These are phyloP conservation scores for Uropsilus gracilis DNA, from an alignment of 2,113 vertebrate species.

Conservation along the genomic window DNA sequence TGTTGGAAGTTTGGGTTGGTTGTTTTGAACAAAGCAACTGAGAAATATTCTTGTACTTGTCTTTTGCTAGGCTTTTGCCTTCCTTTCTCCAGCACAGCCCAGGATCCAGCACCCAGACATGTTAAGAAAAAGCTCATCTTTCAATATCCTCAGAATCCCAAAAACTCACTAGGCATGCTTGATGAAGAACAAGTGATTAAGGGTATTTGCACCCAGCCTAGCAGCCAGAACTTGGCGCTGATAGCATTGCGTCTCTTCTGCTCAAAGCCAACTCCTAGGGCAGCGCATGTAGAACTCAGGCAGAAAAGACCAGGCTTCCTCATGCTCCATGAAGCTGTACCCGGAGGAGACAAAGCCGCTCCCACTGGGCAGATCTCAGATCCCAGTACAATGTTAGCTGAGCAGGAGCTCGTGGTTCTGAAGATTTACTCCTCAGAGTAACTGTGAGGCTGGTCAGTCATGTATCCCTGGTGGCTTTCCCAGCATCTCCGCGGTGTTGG, in stretches of 20 bases:
- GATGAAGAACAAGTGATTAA: slow-evolving; percentile 51
- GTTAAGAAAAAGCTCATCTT: slow-evolving; percentile 1
- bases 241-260: slow-evolving; percentile 19
- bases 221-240: slow-evolving; percentile 18
- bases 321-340: neutral
- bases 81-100: neutral
- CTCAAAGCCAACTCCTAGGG: slow-evolving; percentile 3
- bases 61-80: too few species aligned
- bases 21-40: too few species aligned
- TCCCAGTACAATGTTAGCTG: neutral
- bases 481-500: neutral
- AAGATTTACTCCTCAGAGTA: slow-evolving; percentile 18
- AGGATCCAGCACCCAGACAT: neutral
- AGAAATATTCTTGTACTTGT: too few species aligned
- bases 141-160: neutral
- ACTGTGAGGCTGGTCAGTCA: neutral
- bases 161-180: neutral
- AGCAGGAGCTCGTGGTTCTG: neutral
- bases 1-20: too few species aligned
- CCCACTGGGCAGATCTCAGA: neutral
- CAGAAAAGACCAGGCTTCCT: slow-evolving; percentile 28
- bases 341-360: neutral
- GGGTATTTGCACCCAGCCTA: neutral
- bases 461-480: neutral
- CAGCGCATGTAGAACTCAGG: neutral